phyloP scores from a whole-genome alignment of 2,113 vertebrate species.

The Isichthys henryi region DNA sequence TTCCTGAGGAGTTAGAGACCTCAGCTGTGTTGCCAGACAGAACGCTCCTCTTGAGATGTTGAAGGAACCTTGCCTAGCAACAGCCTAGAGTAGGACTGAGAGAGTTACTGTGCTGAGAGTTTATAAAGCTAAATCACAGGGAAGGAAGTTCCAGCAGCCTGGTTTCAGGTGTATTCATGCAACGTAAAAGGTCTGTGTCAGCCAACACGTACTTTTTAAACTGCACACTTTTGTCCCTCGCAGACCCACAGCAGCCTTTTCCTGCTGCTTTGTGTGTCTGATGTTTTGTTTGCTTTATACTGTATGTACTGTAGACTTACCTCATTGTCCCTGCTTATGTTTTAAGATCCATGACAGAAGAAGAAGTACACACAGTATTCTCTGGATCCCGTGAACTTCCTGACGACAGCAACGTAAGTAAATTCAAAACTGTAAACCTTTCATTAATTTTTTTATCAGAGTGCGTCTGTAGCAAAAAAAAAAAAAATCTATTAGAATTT shows the following conservation, averaged over 20 bases:
- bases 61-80: neutral
- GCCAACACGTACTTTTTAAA: neutral
- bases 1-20: neutral
- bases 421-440: neutral
- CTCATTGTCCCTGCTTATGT: neutral
- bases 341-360: neutral
- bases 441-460: neutral
- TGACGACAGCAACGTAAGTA: neutral
- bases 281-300: neutral
- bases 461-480: neutral
- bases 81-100: neutral
- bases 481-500: neutral
- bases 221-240: neutral
- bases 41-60: neutral
- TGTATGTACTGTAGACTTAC: neutral
- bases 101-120: neutral
- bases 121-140: neutral
- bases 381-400: neutral
- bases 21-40: neutral
- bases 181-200: neutral
- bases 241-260: neutral
- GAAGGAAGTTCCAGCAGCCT: neutral
- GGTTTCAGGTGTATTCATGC: neutral
- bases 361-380: neutral
- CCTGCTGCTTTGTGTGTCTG: neutral